phyloP scores from a whole-genome alignment of 2,888 invertebrate species.

The Julus scandinavius region DNA sequence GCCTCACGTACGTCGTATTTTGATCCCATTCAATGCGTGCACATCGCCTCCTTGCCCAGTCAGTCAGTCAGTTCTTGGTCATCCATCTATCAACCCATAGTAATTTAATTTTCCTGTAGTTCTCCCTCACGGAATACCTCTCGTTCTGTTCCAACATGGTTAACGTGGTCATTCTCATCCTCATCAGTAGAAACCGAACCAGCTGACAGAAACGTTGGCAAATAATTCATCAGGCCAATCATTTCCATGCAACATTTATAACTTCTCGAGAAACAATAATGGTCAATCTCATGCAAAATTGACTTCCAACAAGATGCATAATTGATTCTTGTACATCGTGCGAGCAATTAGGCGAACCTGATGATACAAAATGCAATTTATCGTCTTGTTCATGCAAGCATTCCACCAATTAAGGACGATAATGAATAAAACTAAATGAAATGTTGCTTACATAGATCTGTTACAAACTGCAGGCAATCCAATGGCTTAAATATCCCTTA shows the following conservation, averaged over 20 bases:
- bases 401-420: background rate
- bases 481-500: no score
- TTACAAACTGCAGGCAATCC: background rate
- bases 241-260: slow-evolving; percentile 43
- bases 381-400: background rate
- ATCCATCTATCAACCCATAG: slow-evolving; percentile 5
- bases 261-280: slow-evolving; percentile 25
- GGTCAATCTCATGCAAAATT: slow-evolving; percentile 48
- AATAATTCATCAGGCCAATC: slow-evolving; percentile 44
- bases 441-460: background rate
- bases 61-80: background rate
- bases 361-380: background rate
- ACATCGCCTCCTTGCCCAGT: slow-evolving; percentile 10
- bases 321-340: slow-evolving; percentile 19
- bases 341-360: slow-evolving; percentile 10
- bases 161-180: background rate
- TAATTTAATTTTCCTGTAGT: slow-evolving; percentile 36
- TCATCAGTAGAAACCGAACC: slow-evolving; percentile 12
- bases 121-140: background rate
- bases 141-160: background rate
- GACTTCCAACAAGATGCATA: slow-evolving; percentile 40
- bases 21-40: background rate
- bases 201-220: slow-evolving; percentile 4
- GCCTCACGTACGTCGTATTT: background rate
- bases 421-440: background rate